These are phyloP conservation scores for Cephus spinipes DNA, from an alignment of 2,888 invertebrate species.

Conservation along the genomic window DNA sequence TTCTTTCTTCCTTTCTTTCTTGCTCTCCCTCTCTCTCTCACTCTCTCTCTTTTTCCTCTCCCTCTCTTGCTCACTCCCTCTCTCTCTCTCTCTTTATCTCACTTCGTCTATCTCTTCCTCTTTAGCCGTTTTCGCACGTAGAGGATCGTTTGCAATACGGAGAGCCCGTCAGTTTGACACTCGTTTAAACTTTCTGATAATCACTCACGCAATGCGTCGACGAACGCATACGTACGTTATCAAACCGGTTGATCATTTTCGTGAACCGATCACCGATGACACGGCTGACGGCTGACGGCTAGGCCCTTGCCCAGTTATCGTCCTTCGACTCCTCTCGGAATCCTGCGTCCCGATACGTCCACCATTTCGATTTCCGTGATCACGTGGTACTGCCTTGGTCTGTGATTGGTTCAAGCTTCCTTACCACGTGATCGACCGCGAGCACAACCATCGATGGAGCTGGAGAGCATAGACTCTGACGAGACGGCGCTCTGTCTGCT, in stretches of 20 bases:
- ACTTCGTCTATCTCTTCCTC: too few relatives aligned
- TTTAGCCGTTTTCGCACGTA: not conserved
- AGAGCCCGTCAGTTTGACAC: conserved; percentile 37
- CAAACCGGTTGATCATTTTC: conserved; percentile 16
- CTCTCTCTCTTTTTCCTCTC: too few relatives aligned
- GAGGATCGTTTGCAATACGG: conserved; percentile 43
- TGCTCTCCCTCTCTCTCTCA: not conserved
- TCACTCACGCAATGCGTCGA: conserved; percentile 13
- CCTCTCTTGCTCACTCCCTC: too few relatives aligned
- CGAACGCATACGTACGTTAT: not conserved
- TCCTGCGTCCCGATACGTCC: conserved; percentile 63
- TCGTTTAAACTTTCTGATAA: conserved; percentile 30
- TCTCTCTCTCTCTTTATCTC: too few relatives aligned
- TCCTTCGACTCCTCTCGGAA: conserved; percentile 59
- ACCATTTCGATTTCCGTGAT: conserved; percentile 61
- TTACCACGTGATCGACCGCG: conserved; percentile 39
- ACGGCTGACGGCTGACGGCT: conserved; percentile 41
- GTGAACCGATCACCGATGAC: conserved; percentile 40
- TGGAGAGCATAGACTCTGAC: not conserved
- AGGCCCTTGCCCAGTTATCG: conserved; percentile 54
- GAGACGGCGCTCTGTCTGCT: not conserved
- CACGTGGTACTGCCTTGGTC: conserved; percentile 46
- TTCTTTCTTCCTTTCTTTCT: conserved; percentile 37
- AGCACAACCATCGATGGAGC: conserved; percentile 15
- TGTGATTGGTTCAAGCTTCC: conserved; percentile 29